phyloP scores from a whole-genome alignment of 2,888 invertebrate species.

The Lymantria dispar region DNA sequence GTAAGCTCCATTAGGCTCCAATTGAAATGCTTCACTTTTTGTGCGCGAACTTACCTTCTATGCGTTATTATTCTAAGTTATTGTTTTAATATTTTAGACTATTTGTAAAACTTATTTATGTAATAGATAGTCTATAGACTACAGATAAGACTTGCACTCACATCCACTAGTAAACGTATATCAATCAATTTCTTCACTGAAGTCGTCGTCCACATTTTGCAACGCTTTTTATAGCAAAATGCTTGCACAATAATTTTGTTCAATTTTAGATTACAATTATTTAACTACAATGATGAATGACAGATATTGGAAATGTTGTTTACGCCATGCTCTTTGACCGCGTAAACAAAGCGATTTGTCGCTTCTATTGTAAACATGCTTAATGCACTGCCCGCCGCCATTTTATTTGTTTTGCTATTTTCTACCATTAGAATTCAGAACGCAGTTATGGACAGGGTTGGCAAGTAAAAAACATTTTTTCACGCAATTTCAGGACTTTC shows the following conservation, averaged over 20 bases:
- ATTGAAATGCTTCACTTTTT: too few relatives aligned
- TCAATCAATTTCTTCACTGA: too few relatives aligned
- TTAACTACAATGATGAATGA: background rate
- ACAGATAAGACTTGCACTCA: too few relatives aligned
- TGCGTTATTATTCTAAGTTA: too few relatives aligned
- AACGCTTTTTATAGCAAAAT: background rate
- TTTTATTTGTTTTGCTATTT: conserved; percentile 32
- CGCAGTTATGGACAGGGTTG: conserved; percentile 20
- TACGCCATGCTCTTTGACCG: conserved; percentile 27
- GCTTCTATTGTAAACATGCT: conserved; percentile 40
- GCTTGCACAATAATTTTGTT: background rate
- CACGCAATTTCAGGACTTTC: too few relatives aligned
- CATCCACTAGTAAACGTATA: too few relatives aligned
- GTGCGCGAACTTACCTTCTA: too few relatives aligned
- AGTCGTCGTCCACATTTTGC: too few relatives aligned
- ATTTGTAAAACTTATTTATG: too few relatives aligned
- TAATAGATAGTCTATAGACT: too few relatives aligned
- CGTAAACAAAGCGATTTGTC: conserved; percentile 49
- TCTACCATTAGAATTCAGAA: conserved; percentile 18
- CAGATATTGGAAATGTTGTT: conserved; percentile 24
- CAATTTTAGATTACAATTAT: background rate
- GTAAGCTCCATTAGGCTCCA: too few relatives aligned
- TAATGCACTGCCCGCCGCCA: conserved; percentile 27
- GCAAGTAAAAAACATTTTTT: background rate
- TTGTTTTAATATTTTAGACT: too few relatives aligned